phyloP scores from a whole-genome alignment of 2,113 vertebrate genomes.

The Cryptomyrus ogoouensis region DNA sequence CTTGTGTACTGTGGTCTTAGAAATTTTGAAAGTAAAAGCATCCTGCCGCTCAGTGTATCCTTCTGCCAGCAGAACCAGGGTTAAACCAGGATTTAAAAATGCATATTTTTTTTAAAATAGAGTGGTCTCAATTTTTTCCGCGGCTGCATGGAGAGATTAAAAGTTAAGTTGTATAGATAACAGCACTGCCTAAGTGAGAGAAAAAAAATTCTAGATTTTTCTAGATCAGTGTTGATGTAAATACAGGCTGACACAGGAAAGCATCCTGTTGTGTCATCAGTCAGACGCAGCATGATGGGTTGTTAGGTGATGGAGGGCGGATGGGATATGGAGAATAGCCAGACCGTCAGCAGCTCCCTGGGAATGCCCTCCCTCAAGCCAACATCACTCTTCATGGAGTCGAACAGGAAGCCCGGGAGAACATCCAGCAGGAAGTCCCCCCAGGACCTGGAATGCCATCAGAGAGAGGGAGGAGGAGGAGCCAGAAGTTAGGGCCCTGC shows the following conservation, averaged over 20 bases:
- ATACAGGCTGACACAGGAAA: neutral
- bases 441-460: slow-evolving; percentile 69
- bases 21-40: too few species aligned
- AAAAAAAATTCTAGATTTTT: neutral
- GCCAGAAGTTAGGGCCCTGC: neutral
- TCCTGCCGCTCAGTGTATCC: too few species aligned
- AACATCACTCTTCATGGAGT: slow-evolving; percentile 63
- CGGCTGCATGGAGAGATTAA: neutral
- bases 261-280: neutral
- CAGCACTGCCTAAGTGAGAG: neutral
- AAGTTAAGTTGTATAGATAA: neutral
- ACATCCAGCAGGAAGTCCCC: slow-evolving; percentile 76
- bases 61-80: too few species aligned
- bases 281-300: neutral
- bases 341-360: slow-evolving; percentile 69
- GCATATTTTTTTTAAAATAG: too few species aligned
- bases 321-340: neutral
- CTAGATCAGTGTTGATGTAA: neutral
- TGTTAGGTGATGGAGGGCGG: neutral
- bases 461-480: neutral
- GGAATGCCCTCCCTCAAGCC: slow-evolving; percentile 66
- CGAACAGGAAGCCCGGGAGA: slow-evolving; percentile 71
- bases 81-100: too few species aligned
- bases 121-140: too few species aligned
- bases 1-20: too few species aligned